Base-by-base conservation (phyloP, 2,797 vertebrate species). In the Sylvia borin region DNA sequence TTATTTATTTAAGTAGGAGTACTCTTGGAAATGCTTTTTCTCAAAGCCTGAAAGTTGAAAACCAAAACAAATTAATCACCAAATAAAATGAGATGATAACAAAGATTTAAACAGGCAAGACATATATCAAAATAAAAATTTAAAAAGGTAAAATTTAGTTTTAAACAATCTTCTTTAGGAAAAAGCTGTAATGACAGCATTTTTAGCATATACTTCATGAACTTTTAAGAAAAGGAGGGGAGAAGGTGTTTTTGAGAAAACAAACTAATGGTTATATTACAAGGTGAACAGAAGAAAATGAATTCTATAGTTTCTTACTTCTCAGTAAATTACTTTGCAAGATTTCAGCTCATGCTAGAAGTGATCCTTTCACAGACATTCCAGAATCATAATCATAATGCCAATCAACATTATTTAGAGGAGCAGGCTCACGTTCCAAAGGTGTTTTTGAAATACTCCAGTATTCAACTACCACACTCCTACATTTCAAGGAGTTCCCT, bases 361-460 rank as follows among this genome's bases (percentile, higher is more conserved):
- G 51, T 4, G 3, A 83, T 84, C 38, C 36, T 68, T 94, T 75
- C 79, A 96, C 88, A 89, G 77, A 74, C 91, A 92, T 91, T 95
- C 92, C 77, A 77, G 65, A 76, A 88, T 72, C 68, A 88, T 77
- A 90, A 95, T 54, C 81, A 79, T n/a, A n/a, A n/a, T 88, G 92
- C 61, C 93, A 94, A 79, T 92, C 84, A 91, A 93, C 78, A 83
- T 93, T 91, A 94, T 87, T 93, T 57, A 81, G 80, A 93, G 54
- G 62, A 90, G 80, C 42, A 36, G 40, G 47, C 50, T 97, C 82
- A 83, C 47, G 57, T 91, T 91, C 88, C 79, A 88, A 89, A 97
- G 94, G 92, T 95, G 95, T 91, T 94, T 97, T 75, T 96, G 92
- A 97, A 97, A 96, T 91, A 94, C 64, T 91, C 96, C 97, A 97